Evolutionary conservation across 2,888 invertebrate genomes (phyloP).

Genomic region (Dorcus parallelipipedus): DNA sequence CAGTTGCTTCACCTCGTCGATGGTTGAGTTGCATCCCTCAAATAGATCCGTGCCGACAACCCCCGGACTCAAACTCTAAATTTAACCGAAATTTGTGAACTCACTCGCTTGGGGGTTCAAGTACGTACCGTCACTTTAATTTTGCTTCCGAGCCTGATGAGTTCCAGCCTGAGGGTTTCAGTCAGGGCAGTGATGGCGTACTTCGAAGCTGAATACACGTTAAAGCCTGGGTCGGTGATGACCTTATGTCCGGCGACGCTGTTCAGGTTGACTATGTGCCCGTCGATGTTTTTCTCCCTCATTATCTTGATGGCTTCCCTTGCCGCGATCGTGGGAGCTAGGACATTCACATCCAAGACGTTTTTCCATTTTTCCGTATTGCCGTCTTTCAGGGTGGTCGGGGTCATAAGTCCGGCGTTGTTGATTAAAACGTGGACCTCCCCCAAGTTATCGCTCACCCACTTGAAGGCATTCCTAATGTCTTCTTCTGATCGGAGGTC

Average conservation of each 20-base stretch:
- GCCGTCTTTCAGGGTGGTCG: not conserved
- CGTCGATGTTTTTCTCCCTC: conserved; percentile 2
- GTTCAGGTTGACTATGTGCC: conserved; percentile 12
- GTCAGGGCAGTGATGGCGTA: not conserved
- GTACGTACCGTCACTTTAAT: not conserved
- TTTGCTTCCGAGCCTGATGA: not conserved
- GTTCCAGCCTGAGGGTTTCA: not conserved
- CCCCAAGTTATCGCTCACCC: conserved; percentile 3
- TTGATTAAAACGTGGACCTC: conserved; percentile 2
- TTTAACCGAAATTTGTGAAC: not conserved
- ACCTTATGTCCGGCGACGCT: conserved; percentile 8
- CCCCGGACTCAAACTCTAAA: conserved; percentile 1
- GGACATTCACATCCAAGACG: conserved; percentile 10
- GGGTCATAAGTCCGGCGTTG: conserved; percentile 1
- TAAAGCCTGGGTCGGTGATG: not conserved
- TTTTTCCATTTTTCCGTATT: conserved; percentile 3
- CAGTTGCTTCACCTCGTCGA: not conserved
- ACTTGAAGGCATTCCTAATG: conserved; percentile 1
- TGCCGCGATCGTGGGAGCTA: not conserved
- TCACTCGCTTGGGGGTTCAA: not conserved
- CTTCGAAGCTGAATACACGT: not conserved
- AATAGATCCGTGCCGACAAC: conserved; percentile 1
- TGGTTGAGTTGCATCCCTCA: not conserved
- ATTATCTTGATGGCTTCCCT: conserved; percentile 10
- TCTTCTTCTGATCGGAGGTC: conserved; percentile 7